Conservation (phyloP, 2,113 vertebrate genomes). For the Syrmaticus mikado region DNA sequence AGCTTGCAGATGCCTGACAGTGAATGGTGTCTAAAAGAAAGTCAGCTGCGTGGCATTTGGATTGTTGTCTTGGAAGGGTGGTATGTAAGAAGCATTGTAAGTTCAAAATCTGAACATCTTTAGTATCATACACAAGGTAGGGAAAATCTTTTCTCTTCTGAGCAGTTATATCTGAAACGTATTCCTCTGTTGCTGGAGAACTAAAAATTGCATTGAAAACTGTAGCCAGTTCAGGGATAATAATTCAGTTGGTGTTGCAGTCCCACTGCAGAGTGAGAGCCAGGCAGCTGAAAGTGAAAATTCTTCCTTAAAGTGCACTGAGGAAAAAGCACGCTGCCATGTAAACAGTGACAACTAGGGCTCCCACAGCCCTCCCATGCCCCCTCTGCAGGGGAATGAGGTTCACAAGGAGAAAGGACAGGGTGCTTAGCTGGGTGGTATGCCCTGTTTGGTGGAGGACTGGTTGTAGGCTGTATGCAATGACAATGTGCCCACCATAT, state of each 20-base stretch:
- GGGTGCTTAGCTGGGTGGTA: not conserved
- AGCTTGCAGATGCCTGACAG: not conserved
- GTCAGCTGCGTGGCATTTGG: not conserved
- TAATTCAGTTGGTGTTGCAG: not conserved
- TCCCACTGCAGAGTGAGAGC: conserved; percentile 18
- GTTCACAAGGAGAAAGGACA: not conserved
- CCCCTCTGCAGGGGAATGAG: not conserved
- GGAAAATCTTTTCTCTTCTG: not conserved
- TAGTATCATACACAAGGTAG: not conserved
- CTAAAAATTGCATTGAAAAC: not conserved
- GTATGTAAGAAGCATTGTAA: not conserved
- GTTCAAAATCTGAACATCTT: not conserved
- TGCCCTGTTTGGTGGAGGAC: not conserved
- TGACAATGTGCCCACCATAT: not conserved
- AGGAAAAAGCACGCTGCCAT: not conserved
- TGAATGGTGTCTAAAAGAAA: not conserved
- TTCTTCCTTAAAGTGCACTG: not conserved
- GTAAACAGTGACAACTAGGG: not conserved
- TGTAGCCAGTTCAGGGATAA: conserved; percentile 4
- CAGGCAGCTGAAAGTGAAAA: conserved; percentile 43
- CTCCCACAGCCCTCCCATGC: not conserved
- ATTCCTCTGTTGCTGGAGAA: not conserved
- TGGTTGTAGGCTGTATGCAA: not conserved
- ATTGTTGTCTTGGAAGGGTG: not conserved
- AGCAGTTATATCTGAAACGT: not conserved